Base-by-base conservation (phyloP, 2,113 vertebrate species). In the Urocolius indicus region DNA sequence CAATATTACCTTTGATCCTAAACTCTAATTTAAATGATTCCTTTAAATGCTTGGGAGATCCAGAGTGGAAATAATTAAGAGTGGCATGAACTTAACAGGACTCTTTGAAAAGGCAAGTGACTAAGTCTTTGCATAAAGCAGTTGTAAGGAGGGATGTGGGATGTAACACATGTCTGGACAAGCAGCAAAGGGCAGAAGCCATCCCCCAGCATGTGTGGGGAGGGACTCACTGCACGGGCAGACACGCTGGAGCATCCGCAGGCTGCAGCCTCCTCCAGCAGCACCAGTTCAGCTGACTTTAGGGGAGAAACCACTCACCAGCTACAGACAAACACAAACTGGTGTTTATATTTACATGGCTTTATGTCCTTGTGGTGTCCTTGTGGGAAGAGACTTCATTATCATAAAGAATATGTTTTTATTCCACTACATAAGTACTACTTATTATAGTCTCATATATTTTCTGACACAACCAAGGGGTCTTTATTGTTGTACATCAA, bases 401-500 rank as follows among this genome's bases (percentile, higher is more conserved):
- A 95, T 63, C 94, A 97, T 97, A 97, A 95, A 92, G 97, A 97
- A 98, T 98, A 97, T 98, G 91, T 93, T 95, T 96, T 93, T 93
- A 96, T 96, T 90, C 89, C 74, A 14, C 87, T 89, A 95, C 95
- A 87, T 61, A 93, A 94, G 85, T 95, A 95, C 87, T 68, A 87
- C 94, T 90, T 91, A 88, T 92, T 95, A 97, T 90, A 67, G 52
- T 89, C 96, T 97, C 96, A 90, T 97, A 96, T 77, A 97, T 97
- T 96, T 96, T 89, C 73, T 48, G 95, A 96, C 95, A 97, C 48
- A 48, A 79, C 95, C 92, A 65, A 61, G 71, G 78, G 92, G 95
- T 96, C 96, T 95, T 92, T 91, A 96, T 93, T 89, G 97, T 98
- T 98, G 98, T 97, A 98, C 98, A 97, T 97, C 97, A 97, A 99